Conservation (phyloP, 2,888 invertebrate genomes). For the Drosophila nigricruria region DNA sequence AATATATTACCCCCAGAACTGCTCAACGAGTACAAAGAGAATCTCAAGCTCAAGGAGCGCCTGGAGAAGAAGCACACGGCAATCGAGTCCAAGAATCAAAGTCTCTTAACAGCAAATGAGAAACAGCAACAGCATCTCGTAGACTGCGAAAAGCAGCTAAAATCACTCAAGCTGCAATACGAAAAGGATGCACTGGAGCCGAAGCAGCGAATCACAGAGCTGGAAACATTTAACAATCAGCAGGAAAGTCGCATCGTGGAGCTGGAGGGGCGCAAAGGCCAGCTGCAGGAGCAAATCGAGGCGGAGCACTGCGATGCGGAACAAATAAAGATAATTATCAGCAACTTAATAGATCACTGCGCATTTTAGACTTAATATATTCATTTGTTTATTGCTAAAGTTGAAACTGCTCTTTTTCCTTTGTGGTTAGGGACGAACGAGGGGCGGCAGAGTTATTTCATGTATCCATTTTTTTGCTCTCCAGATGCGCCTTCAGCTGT, state of each 20-base stretch:
- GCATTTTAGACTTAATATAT: slow-evolving; percentile 45
- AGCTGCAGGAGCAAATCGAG: slow-evolving; percentile 12
- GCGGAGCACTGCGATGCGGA: slow-evolving; percentile 18
- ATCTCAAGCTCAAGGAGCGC: slow-evolving; percentile 33
- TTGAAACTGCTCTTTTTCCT: slow-evolving; percentile 43
- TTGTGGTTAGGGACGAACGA: slow-evolving; percentile 60
- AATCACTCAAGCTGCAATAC: slow-evolving; percentile 18
- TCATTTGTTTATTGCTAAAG: slow-evolving; percentile 51
- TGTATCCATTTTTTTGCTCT: slow-evolving; percentile 84
- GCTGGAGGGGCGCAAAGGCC: slow-evolving; percentile 11
- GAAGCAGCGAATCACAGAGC: slow-evolving; percentile 14
- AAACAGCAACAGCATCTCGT: slow-evolving; percentile 25
- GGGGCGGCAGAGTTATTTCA: slow-evolving; percentile 41
- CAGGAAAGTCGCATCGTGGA: slow-evolving; percentile 8
- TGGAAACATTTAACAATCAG: slow-evolving; percentile 1
- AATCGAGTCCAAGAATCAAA: slow-evolving; percentile 23
- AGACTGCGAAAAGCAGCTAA: slow-evolving; percentile 19
- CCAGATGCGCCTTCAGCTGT: slow-evolving; percentile 90
- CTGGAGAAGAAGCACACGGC: slow-evolving; percentile 32
- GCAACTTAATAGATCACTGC: slow-evolving; percentile 6
- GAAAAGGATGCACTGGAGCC: slow-evolving; percentile 27
- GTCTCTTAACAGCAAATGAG: background rate
- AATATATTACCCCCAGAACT: slow-evolving; percentile 50
- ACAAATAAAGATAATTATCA: slow-evolving; percentile 18
- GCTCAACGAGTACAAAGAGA: slow-evolving; percentile 51